Conservation (phyloP, 2,113 vertebrate species). For the Hemiscyllium ocellatum region DNA sequence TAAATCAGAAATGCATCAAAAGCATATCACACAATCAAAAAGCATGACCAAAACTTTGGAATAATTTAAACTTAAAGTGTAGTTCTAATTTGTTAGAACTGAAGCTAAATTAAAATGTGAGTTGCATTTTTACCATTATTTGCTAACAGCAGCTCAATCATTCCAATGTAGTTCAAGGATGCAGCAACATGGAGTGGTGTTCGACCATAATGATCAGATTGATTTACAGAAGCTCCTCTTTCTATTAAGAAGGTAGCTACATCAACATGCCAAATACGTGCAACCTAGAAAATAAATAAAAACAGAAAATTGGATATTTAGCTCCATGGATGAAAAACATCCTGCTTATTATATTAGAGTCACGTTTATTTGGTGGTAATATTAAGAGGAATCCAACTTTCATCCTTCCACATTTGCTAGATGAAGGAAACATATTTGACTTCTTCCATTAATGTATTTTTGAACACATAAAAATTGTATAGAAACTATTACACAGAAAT, state of each 20-base stretch:
- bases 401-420: background rate
- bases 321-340: background rate
- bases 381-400: background rate
- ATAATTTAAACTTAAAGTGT: background rate
- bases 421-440: background rate
- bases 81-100: background rate
- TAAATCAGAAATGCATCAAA: background rate
- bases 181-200: constrained; percentile 33
- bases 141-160: background rate
- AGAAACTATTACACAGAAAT: background rate
- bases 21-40: background rate
- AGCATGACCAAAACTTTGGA: background rate
- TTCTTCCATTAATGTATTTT: background rate
- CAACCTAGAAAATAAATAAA: constrained; percentile 17
- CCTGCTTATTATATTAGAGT: background rate
- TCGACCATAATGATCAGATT: constrained; percentile 15
- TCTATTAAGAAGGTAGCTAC: constrained; percentile 16
- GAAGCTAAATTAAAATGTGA: background rate
- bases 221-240: background rate
- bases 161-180: constrained; percentile 4
- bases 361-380: background rate
- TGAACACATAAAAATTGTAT: background rate
- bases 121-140: constrained; percentile 20
- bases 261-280: constrained; percentile 21
- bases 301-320: background rate